Evolutionary conservation across 2,797 vertebrate genomes (phyloP), one percentile per base, ranked within the genome.

Genomic region (Eleutherodactylus coqui): DNA sequence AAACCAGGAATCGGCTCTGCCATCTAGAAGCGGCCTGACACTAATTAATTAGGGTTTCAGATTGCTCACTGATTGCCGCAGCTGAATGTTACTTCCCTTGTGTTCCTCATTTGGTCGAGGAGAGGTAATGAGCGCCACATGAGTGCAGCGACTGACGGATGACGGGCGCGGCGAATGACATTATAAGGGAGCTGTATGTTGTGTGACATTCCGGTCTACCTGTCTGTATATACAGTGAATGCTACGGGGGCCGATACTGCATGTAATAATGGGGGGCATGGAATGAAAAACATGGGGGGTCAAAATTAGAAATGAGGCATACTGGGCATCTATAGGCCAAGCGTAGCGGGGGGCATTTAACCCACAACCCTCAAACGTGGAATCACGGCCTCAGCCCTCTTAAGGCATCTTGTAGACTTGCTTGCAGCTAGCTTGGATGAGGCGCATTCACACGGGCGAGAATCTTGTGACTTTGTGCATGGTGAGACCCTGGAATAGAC

Each of bases 21-120:
- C 85, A 58, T 64, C 32, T 77, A 75, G 73, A 27, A 72, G 29
- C 51, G 67, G 58, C 43, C 10, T 87, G 75, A 77, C 80, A 62
- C 51, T 87, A 67, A 75, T 83, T 83, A 82, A 86, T 86, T 82
- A 76, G 38, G 24, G 19, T 53, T 81, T 29, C n/a, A 47, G 41
- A 76, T 41, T 41, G 29, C 73, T 86, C 32, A 34, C 69, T 86
- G 60, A 86, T 86, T 82, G 80, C 38, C 19, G 73, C 60, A 83
- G n/a, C 29, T 60, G 34, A 78, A 29, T 45, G 6, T 69, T 34
- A 27, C 49, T 72, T 76, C 41, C 67, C 75, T 87, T 64, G 19
- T 58, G 75, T 29, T 86, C 62, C 21, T 85, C 84, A 85, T 79
- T 80, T 70, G n/a, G 67, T 60, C 67, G 38, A 45, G 49, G 76